Percentiles rank a stretch among this genome's conserved stretches.
These are phyloP conservation scores for Wiebesia pumilae DNA, from an alignment of 1,140 invertebrate species.

Conservation along the genomic window DNA sequence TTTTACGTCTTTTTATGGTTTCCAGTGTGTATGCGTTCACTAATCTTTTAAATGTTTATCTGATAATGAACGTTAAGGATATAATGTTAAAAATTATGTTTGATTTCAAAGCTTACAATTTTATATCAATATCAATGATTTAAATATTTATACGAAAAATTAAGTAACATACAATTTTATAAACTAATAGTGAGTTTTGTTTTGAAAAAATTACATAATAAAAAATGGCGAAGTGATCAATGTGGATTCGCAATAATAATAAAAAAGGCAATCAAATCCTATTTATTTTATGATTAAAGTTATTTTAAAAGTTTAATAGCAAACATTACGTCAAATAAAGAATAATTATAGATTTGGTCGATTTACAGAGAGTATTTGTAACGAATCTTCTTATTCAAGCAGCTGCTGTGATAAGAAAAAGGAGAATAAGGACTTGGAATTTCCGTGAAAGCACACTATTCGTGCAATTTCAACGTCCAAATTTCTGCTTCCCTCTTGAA, in stretches of 20 bases:
- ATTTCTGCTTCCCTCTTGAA: conserved; percentile 33
- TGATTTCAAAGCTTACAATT: too few species aligned
- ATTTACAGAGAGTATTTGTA: neutral
- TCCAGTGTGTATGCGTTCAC: neutral
- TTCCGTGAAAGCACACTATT: neutral
- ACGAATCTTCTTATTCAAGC: neutral
- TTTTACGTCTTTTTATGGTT: neutral
- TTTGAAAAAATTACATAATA: too few species aligned
- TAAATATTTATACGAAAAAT: too few species aligned
- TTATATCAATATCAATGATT: too few species aligned
- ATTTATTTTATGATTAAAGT: too few species aligned
- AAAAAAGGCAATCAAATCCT: too few species aligned
- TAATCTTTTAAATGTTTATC: neutral
- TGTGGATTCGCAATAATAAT: too few species aligned
- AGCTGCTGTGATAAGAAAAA: neutral
- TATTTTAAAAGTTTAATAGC: neutral
- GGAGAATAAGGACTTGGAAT: neutral
- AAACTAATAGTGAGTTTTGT: too few species aligned
- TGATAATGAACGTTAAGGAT: too few species aligned
- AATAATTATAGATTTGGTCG: neutral
- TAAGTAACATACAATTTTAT: too few species aligned
- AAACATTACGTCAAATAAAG: neutral
- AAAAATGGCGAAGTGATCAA: too few species aligned
- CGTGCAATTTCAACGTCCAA: neutral
- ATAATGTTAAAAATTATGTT: too few species aligned